Percentiles rank a stretch among this genome's conserved stretches.
Evolutionary conservation across 2,797 vertebrate species (phyloP).

Genomic region (Nyctalus aviator): DNA sequence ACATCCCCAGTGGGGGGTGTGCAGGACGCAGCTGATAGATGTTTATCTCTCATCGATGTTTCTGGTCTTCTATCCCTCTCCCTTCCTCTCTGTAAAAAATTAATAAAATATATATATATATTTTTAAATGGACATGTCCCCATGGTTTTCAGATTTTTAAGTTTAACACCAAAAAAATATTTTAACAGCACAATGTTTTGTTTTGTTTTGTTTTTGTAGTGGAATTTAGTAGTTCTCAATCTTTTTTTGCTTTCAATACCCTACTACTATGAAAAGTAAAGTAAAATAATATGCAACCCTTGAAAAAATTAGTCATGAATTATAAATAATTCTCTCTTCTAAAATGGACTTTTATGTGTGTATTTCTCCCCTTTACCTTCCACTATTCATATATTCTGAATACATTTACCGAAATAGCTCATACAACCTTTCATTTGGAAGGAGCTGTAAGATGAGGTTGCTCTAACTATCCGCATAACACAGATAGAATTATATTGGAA

Average conservation of each 20-base stretch:
- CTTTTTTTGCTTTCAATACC: constrained; percentile 15
- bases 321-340: not conserved
- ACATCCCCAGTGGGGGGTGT: too few species aligned
- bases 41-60: too few species aligned
- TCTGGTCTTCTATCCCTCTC: too few species aligned
- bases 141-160: not conserved
- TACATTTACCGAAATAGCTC: not conserved
- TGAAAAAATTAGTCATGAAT: constrained; percentile 33
- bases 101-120: too few species aligned
- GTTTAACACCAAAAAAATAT: constrained; percentile 24
- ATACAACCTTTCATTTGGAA: constrained; percentile 9
- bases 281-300: not conserved
- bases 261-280: not conserved
- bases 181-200: not conserved
- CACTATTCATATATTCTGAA: not conserved
- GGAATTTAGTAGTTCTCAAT: constrained; percentile 21
- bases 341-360: not conserved
- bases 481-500: not conserved
- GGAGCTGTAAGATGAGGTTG: not conserved
- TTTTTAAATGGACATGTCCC: not conserved
- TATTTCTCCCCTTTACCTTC: not conserved
- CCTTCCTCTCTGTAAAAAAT: too few species aligned
- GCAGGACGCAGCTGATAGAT: too few species aligned
- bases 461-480: not conserved
- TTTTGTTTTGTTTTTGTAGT: constrained; percentile 19